A percentile compares a stretch with the other conserved stretches of the same genome.
These are phyloP conservation scores for Heliconius charithonia DNA, from an alignment of 2,888 invertebrate species.

Conservation along the genomic window DNA sequence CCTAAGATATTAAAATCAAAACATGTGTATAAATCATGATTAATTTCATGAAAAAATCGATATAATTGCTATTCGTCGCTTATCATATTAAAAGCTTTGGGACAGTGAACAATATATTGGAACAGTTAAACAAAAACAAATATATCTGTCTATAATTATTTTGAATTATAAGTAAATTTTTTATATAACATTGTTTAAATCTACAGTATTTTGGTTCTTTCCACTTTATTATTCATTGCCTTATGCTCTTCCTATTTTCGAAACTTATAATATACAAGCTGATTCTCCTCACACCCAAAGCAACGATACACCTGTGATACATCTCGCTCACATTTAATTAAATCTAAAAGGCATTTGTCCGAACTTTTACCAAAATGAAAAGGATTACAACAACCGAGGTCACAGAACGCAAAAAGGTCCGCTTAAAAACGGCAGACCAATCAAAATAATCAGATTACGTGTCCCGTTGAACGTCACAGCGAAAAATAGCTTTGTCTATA, in stretches of 20 bases:
- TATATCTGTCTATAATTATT: too few species aligned
- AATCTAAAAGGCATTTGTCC: conserved; percentile 11
- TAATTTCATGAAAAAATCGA: too few species aligned
- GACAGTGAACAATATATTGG: too few species aligned
- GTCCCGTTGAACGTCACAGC: conserved; percentile 58
- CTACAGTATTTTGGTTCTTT: too few species aligned
- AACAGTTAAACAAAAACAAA: too few species aligned
- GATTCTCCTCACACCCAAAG: background rate
- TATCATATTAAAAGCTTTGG: too few species aligned
- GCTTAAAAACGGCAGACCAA: conserved; percentile 51
- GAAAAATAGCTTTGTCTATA: conserved; percentile 68
- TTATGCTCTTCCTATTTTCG: background rate
- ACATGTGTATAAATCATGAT: too few species aligned
- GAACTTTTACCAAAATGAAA: conserved; percentile 9
- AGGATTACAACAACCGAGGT: conserved; percentile 30
- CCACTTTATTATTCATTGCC: too few species aligned
- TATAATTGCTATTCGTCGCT: too few species aligned
- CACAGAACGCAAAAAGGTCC: conserved; percentile 37
- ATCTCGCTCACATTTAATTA: conserved; percentile 2
- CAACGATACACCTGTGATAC: background rate
- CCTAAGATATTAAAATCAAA: too few species aligned
- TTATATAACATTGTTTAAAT: too few species aligned
- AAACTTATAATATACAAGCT: background rate
- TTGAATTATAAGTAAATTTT: too few species aligned
- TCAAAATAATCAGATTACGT: conserved; percentile 70